Evolutionary conservation across 2,113 vertebrate species (phyloP).

Genomic region (Limanda limanda): DNA sequence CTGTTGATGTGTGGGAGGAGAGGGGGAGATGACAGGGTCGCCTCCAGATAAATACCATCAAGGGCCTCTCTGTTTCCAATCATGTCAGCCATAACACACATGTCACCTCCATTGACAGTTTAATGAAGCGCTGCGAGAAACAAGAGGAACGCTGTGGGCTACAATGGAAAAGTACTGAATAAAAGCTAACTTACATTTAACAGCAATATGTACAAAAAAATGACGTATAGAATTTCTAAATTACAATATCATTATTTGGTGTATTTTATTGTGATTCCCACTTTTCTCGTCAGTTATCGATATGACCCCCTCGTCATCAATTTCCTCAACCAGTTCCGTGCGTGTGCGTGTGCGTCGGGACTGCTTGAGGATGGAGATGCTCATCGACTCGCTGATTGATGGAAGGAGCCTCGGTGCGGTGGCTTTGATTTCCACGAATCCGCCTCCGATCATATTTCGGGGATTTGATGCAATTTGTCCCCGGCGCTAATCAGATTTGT

Average conservation of each 20-base stretch:
- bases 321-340: slow-evolving; percentile 6
- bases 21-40: slow-evolving; percentile 68
- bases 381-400: slow-evolving; percentile 61
- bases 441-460: slow-evolving; percentile 68
- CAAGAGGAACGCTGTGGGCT: slow-evolving; percentile 35
- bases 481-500: slow-evolving; percentile 83
- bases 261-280: neutral
- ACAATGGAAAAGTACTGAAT: neutral
- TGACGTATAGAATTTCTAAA: neutral
- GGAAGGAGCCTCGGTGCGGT: slow-evolving; percentile 45
- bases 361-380: slow-evolving; percentile 30
- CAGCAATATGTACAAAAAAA: neutral
- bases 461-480: slow-evolving; percentile 84
- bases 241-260: neutral
- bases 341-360: slow-evolving; percentile 7
- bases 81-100: slow-evolving; percentile 78
- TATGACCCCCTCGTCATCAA: slow-evolving; percentile 4
- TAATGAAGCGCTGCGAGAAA: slow-evolving; percentile 71
- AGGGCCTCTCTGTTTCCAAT: slow-evolving; percentile 77
- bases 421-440: slow-evolving; percentile 76
- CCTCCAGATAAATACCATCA: slow-evolving; percentile 80
- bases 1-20: slow-evolving; percentile 64
- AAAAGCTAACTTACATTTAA: neutral
- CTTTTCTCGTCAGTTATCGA: neutral
- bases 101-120: slow-evolving; percentile 77